Evolutionary conservation across 2,113 vertebrate genomes (phyloP).

Genomic region (rat (Rattus norvegicus)): GRCr8 NC_086037.1:36792001-36792500

Average conservation of each 20-base stretch:
- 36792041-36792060: background rate
- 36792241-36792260: background rate
- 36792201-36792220: background rate
- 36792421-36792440: background rate
- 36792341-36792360: background rate
- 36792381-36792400: background rate
- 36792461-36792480: fast-evolving
- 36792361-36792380: background rate
- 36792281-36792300: too few relatives aligned
- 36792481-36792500: too few relatives aligned
- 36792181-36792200: too few relatives aligned
- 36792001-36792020: background rate
- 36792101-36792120: background rate
- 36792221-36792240: background rate
- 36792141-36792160: background rate
- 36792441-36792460: fast-evolving
- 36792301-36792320: background rate
- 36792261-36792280: background rate
- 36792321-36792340: background rate
- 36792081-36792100: background rate
- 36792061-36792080: background rate
- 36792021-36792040: background rate
- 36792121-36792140: background rate
- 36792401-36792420: background rate
- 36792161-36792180: background rate